Base-by-base conservation (phyloP, 2,888 invertebrate species). In the Lathronympha strigana region DNA sequence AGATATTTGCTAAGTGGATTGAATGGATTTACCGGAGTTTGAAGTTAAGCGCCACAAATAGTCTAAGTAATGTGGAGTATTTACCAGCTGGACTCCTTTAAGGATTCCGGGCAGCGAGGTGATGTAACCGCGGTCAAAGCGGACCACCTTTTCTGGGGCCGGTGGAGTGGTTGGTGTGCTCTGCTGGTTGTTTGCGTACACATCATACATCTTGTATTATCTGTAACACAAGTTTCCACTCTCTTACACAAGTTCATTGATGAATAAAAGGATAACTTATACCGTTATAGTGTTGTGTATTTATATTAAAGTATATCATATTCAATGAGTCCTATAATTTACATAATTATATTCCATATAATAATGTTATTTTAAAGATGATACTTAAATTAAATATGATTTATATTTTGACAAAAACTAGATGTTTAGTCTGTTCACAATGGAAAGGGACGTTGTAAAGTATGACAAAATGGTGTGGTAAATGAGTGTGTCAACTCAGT, bases 11-110 rank as follows among this genome's bases (percentile, higher is more conserved):
- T n/a, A n/a, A n/a, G n/a, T n/a, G n/a, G n/a, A n/a, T n/a, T n/a
- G n/a, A n/a, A n/a, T n/a, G n/a, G n/a, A n/a, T n/a, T n/a, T n/a
- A n/a, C n/a, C n/a, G n/a, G n/a, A n/a, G n/a, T n/a, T n/a, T n/a
- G n/a, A n/a, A 31, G 9, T 8, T 8, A 9, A 9, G 31, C 8
- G 13, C 13, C 2, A 47, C 2, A 1, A n/a, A 36, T n/a, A 36
- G n/a, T n/a, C n/a, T n/a, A 2, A n/a, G 3, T 25, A 13, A 45
- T 13, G 23, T 23, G 5, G 1, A 4, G 13, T 38, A 90, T 95
- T 93, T 92, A 97, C 97, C 85, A 97, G 92, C 90, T 96, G 94
- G 1, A 92, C 93, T 67, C 94, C 81, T 92, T 97, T 97, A 17
- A 97, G 79, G 62, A 96, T 93, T 43, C 97, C 97, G 2, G 96